Conservation (phyloP, 2,797 vertebrate genomes). For the Rhabdomys pumilio region DNA sequence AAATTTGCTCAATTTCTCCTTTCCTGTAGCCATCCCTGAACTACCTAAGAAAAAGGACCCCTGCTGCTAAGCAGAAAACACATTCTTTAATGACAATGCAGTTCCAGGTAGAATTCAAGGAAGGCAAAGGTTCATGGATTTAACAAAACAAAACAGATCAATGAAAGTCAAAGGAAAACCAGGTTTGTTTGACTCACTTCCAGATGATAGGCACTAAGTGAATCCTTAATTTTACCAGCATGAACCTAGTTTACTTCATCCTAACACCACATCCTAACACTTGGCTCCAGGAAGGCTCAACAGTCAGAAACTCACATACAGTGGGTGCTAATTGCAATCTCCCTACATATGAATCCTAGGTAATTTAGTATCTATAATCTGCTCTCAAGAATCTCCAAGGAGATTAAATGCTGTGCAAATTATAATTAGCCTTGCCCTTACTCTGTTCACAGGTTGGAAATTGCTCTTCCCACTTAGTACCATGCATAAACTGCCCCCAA, state of each 20-base stretch:
- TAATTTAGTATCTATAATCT: slow-evolving; percentile 25
- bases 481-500: not conserved
- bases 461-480: not conserved
- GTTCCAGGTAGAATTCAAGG: not conserved
- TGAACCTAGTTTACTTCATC: not conserved
- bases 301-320: slow-evolving; percentile 14
- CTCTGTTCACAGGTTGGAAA: not conserved
- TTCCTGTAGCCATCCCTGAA: not conserved
- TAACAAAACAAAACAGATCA: slow-evolving; percentile 49
- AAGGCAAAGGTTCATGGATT: not conserved
- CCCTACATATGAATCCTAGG: not conserved
- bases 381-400: not conserved
- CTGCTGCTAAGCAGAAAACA: not conserved
- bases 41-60: not conserved
- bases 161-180: slow-evolving; percentile 43
- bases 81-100: not conserved
- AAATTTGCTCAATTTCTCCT: not conserved
- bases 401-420: not conserved
- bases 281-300: not conserved
- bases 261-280: not conserved
- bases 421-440: slow-evolving; percentile 19
- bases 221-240: slow-evolving; percentile 2
- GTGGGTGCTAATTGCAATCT: not conserved
- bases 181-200: not conserved
- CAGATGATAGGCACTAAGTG: slow-evolving; percentile 12